Conservation (phyloP, 2,888 invertebrate species). For the Nineta flava region DNA sequence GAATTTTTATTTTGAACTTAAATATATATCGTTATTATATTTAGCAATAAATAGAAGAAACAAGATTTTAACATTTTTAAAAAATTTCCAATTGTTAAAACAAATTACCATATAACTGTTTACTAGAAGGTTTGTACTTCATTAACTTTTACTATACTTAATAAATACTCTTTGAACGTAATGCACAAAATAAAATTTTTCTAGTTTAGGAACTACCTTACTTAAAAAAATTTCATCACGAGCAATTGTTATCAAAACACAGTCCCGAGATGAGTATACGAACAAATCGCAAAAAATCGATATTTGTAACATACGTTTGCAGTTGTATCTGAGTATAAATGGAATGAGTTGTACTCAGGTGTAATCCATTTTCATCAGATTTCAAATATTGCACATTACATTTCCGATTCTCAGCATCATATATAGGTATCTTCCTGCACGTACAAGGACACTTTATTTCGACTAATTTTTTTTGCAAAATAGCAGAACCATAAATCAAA, state of each 20-base stretch:
- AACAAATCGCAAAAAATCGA: conserved; percentile 8
- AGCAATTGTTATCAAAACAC: conserved; percentile 2
- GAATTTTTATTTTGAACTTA: no score
- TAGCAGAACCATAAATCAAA: conserved; percentile 9
- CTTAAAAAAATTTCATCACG: neutral
- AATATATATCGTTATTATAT: no score
- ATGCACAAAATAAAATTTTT: neutral
- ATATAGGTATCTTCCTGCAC: conserved; percentile 8
- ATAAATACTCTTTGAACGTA: neutral
- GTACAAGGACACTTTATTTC: conserved; percentile 13
- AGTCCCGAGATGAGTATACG: conserved; percentile 5
- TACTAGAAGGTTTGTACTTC: no score
- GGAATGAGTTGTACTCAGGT: conserved; percentile 8
- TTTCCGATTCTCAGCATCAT: neutral
- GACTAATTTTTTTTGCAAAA: conserved; percentile 13
- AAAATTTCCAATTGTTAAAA: no score
- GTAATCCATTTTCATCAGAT: conserved; percentile 8
- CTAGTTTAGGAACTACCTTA: neutral
- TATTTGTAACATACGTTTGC: conserved; percentile 10
- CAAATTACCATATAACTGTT: no score
- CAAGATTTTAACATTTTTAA: no score
- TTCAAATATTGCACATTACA: neutral
- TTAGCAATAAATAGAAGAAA: no score
- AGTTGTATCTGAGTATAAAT: conserved; percentile 10
- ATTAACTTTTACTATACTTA: neutral